These are phyloP conservation scores for Nymphalis polychloros DNA, from an alignment of 2,888 invertebrate species.

Conservation along the genomic window DNA sequence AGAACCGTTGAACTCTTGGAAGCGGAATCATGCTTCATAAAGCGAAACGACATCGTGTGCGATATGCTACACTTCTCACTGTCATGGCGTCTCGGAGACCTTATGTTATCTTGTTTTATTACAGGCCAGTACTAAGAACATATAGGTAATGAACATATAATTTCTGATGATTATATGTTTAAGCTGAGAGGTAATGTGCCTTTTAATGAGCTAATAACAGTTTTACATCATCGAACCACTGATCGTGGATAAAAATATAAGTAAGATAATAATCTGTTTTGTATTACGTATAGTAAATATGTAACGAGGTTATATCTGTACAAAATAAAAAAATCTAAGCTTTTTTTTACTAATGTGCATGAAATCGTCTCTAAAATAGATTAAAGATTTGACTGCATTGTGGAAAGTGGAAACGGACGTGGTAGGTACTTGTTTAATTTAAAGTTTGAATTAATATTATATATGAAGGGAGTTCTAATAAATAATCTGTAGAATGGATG, in stretches of 20 bases:
- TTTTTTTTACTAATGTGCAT: too few species aligned
- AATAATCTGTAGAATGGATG: too few species aligned
- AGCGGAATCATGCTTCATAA: slow-evolving; percentile 62
- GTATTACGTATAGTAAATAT: too few species aligned
- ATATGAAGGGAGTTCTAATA: too few species aligned
- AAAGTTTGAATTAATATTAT: too few species aligned
- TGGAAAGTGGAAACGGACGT: too few species aligned
- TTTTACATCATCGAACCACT: slow-evolving; percentile 3
- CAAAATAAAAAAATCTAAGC: too few species aligned
- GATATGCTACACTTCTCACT: slow-evolving; percentile 54
- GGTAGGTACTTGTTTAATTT: too few species aligned
- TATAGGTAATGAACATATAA: slow-evolving; percentile 1
- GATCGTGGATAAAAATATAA: background rate
- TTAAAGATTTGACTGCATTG: too few species aligned
- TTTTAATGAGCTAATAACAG: slow-evolving; percentile 7
- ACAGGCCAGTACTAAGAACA: background rate
- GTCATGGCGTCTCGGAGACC: slow-evolving; percentile 15
- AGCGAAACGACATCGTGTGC: slow-evolving; percentile 56
- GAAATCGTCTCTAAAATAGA: too few species aligned
- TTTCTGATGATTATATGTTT: slow-evolving; percentile 13
- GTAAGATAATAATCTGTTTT: background rate
- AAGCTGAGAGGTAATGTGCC: background rate
- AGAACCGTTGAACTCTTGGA: slow-evolving; percentile 39
- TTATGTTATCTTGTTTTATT: slow-evolving; percentile 22
- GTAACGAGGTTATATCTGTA: too few species aligned